A percentile compares a stretch with the other conserved stretches of the same genome.
phyloP scores from a whole-genome alignment of 2,113 vertebrate genomes.

The Elephantulus edwardii region DNA sequence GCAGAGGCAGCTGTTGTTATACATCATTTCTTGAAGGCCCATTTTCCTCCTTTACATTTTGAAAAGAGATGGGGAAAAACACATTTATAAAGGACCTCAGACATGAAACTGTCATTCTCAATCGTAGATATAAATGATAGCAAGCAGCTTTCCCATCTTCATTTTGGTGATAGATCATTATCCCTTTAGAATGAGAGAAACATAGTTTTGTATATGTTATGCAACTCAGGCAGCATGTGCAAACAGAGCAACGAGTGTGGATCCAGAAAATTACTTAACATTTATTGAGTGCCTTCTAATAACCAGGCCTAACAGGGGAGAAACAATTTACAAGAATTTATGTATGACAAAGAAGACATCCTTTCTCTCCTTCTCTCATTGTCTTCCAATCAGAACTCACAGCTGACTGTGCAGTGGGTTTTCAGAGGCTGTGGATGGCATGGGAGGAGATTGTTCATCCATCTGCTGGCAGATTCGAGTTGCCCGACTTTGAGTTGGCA shows the following conservation, averaged over 20 bases:
- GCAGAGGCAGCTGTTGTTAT: neutral
- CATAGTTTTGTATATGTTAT: neutral
- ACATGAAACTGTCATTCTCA: slow-evolving; percentile 56
- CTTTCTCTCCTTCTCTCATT: no score
- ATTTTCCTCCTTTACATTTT: slow-evolving; percentile 40
- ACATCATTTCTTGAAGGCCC: neutral
- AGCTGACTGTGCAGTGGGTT: no score
- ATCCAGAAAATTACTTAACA: neutral
- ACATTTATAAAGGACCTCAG: slow-evolving; percentile 49
- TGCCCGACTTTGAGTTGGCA: no score
- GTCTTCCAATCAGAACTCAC: no score
- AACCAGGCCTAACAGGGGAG: neutral
- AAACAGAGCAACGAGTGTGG: neutral
- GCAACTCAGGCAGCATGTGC: neutral
- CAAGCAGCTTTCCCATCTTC: slow-evolving; percentile 45
- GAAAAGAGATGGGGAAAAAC: slow-evolving; percentile 25
- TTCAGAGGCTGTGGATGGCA: no score
- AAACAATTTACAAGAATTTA: neutral
- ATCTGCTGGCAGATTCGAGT: no score
- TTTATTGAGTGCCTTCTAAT: neutral
- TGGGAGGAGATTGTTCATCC: no score
- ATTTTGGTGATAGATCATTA: neutral
- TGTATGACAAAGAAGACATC: no score
- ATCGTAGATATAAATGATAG: slow-evolving; percentile 29
- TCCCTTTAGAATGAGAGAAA: slow-evolving; percentile 19